Evolutionary conservation across 2,797 vertebrate genomes (phyloP), one percentile per base, ranked within the genome.

Genomic region (Alca torda): DNA sequence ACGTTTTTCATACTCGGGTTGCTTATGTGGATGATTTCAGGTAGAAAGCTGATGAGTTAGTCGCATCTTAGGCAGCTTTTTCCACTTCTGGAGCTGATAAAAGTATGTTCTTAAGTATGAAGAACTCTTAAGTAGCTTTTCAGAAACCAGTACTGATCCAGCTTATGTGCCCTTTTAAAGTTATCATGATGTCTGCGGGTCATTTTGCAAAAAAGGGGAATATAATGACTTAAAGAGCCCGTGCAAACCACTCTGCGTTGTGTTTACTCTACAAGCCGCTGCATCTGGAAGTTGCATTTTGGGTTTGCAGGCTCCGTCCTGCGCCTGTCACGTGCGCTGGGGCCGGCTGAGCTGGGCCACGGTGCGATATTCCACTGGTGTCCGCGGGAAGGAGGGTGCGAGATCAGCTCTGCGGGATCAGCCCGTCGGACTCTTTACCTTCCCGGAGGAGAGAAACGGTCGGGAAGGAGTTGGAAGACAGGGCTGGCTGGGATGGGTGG

Each of bases 1-100:
- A 14, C 0, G 0, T 6, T 39, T 84, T 19, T 54, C 31, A 1
- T 21, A 0, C 8, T 41, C 6, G 13, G 73, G 41, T 46, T 67
- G 35, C 16, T 63, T 10, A 10, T 5, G 43, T 21, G 64, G 50
- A 30, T 51, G 23, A 8, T 20, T 64, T 59, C 23, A 30, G 39
- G 63, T 81, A 39, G 64, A 31, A 69, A 59, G 23, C 16, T 48
- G 9, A 16, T 5, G 46, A 70, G 26, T 51, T 39, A 26, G 56
- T 31, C 64, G 45, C 51, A 14, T 46, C 59, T 82, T 16, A 31
- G 30, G 45, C 64, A 53, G 39, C 39, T 76, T 64, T 82, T 76
- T 59, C 39, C 51, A 51, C 56, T 69, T 57, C 43, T 70, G 64
- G 56, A 59, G 46, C 39, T 37, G 63, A 53, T 30, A 37, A n/a